Conservation (phyloP, 2,113 vertebrate species). For the Alexandromys fortis region DNA sequence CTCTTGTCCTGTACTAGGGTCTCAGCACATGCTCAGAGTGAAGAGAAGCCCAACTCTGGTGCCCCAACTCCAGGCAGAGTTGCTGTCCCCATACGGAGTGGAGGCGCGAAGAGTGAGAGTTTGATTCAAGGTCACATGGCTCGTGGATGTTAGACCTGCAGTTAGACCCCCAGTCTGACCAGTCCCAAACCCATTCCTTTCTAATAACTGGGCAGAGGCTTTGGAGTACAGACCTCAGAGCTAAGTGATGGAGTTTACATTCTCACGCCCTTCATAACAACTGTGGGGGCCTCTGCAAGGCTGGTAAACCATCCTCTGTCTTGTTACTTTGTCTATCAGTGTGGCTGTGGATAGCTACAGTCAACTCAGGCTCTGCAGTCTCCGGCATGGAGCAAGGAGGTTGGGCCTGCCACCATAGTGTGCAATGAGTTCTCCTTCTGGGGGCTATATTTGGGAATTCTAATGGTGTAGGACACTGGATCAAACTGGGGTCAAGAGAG, state of each 20-base stretch:
- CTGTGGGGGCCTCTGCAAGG: neutral
- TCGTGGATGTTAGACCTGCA: neutral
- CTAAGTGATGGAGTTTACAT: neutral
- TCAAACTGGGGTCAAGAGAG: neutral
- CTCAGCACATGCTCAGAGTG: neutral
- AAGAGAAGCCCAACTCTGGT: neutral
- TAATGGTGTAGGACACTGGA: neutral
- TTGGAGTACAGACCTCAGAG: neutral
- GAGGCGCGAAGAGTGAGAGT: neutral
- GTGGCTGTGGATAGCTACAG: neutral
- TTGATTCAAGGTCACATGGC: neutral
- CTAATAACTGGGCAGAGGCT: neutral
- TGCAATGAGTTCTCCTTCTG: slow-evolving; percentile 82
- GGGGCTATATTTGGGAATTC: slow-evolving; percentile 89
- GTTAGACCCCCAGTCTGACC: neutral
- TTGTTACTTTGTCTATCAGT: neutral
- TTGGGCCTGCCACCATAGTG: rapidly evolving
- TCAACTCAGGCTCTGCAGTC: neutral
- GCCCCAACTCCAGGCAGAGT: no score
- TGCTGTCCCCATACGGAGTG: neutral
- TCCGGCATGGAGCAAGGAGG: rapidly evolving
- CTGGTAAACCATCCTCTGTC: neutral
- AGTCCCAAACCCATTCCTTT: neutral
- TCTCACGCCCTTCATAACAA: neutral
- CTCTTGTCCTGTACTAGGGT: neutral